Evolutionary conservation across 2,113 vertebrate species (phyloP).

Genomic region (Gorsachius goisagi): DNA sequence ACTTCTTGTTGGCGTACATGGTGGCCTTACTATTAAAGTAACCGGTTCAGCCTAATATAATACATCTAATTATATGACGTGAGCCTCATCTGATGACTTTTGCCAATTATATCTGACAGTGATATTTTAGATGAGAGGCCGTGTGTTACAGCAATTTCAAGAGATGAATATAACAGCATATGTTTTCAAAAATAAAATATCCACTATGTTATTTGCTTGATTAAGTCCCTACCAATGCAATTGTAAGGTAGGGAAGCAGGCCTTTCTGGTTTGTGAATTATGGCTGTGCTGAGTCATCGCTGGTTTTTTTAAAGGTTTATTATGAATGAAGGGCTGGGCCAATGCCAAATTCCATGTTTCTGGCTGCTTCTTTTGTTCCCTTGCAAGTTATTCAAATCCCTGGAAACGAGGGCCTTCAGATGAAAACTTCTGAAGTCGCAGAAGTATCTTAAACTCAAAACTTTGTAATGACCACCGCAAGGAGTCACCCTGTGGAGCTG

Average conservation of each 20-base stretch:
- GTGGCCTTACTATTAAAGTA: not conserved
- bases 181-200: constrained; percentile 35
- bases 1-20: not conserved
- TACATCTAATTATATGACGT: constrained; percentile 48
- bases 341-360: not conserved
- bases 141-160: constrained; percentile 29
- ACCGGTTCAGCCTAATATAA: not conserved
- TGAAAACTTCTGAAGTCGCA: not conserved
- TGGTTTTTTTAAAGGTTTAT: not conserved
- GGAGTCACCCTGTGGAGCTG: not conserved
- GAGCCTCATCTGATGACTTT: constrained; percentile 26
- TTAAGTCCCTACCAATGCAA: constrained; percentile 25
- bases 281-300: constrained; percentile 15
- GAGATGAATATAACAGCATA: constrained; percentile 15
- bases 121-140: constrained; percentile 20
- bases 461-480: not conserved
- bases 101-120: constrained; percentile 32
- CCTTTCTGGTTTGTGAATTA: constrained; percentile 26
- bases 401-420: not conserved
- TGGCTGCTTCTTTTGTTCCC: not conserved
- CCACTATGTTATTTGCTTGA: constrained; percentile 23
- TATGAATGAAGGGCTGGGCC: constrained; percentile 6
- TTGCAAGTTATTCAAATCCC: not conserved
- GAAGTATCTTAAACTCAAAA: not conserved
- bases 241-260: constrained; percentile 20